These are phyloP conservation scores for Ennomos fuscantarius DNA, from an alignment of 2,888 invertebrate species.

Conservation along the genomic window DNA sequence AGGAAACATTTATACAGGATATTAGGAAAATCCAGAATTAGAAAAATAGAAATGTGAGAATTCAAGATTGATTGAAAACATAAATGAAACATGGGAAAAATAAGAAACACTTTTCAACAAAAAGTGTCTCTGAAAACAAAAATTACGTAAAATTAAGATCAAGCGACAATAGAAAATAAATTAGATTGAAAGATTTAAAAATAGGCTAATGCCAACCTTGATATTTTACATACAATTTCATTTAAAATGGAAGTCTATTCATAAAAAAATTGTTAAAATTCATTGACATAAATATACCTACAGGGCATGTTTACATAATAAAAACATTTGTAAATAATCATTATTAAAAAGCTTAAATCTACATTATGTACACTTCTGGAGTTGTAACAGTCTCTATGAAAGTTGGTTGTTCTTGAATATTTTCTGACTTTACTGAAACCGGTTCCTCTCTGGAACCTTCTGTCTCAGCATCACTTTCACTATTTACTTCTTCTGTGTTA, in stretches of 20 bases:
- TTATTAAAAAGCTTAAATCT: slow-evolving; percentile 43
- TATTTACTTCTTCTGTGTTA: slow-evolving; percentile 27
- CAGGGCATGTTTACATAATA: slow-evolving; percentile 60
- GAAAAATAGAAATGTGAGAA: slow-evolving; percentile 41
- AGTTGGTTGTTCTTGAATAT: slow-evolving; percentile 35
- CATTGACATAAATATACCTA: slow-evolving; percentile 32
- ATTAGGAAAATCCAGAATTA: slow-evolving; percentile 37
- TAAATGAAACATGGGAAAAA: slow-evolving; percentile 36
- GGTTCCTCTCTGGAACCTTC: slow-evolving; percentile 9
- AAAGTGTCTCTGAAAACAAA: slow-evolving; percentile 62
- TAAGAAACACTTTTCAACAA: slow-evolving; percentile 66
- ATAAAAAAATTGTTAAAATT: slow-evolving; percentile 46
- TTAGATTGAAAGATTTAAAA: slow-evolving; percentile 32
- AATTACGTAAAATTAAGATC: slow-evolving; percentile 43
- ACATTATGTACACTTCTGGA: slow-evolving; percentile 54
- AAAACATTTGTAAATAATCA: slow-evolving; percentile 64
- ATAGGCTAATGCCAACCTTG: slow-evolving; percentile 49
- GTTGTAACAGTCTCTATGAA: slow-evolving; percentile 50
- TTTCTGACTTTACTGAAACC: slow-evolving; percentile 16
- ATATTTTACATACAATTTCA: slow-evolving; percentile 46
- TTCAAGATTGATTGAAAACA: slow-evolving; percentile 32
- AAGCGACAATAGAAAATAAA: slow-evolving; percentile 37
- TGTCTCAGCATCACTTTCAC: slow-evolving; percentile 23
- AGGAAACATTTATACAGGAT: slow-evolving; percentile 36
- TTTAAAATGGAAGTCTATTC: slow-evolving; percentile 39